phyloP scores from a whole-genome alignment of 2,113 vertebrate species.

The Cricetomys ansorgei region DNA sequence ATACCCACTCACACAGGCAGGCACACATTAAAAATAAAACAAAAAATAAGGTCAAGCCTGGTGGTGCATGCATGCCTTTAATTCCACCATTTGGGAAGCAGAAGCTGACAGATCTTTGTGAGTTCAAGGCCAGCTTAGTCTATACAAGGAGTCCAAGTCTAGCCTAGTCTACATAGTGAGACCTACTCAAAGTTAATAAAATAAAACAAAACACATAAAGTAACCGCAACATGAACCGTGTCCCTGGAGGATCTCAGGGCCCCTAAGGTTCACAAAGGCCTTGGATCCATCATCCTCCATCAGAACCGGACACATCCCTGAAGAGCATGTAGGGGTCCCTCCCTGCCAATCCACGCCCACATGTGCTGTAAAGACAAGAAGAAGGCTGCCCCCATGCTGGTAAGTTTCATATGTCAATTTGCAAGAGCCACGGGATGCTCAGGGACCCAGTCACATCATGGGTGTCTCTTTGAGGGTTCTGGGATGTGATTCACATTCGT shows the following conservation, averaged over 20 bases:
- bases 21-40: neutral
- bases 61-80: neutral
- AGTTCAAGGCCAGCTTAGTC: neutral
- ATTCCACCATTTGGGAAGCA: neutral
- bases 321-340: neutral
- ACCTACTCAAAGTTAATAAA: neutral
- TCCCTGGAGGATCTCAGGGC: neutral
- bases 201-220: neutral
- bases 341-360: accelerated
- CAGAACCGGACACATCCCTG: neutral
- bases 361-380: neutral
- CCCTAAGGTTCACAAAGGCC: neutral
- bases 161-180: neutral
- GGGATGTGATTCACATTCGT: neutral
- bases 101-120: neutral
- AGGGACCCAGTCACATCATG: neutral
- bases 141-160: neutral
- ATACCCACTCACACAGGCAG: neutral
- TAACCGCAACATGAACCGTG: neutral
- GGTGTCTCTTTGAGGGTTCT: neutral
- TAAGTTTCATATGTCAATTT: neutral
- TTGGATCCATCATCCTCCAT: neutral
- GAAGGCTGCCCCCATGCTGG: accelerated
- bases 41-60: neutral
- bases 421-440: neutral